Evolutionary conservation across 2,113 vertebrate genomes (phyloP), one percentile per base, ranked within the genome.

Genomic region (Takifugu flavidus): DNA sequence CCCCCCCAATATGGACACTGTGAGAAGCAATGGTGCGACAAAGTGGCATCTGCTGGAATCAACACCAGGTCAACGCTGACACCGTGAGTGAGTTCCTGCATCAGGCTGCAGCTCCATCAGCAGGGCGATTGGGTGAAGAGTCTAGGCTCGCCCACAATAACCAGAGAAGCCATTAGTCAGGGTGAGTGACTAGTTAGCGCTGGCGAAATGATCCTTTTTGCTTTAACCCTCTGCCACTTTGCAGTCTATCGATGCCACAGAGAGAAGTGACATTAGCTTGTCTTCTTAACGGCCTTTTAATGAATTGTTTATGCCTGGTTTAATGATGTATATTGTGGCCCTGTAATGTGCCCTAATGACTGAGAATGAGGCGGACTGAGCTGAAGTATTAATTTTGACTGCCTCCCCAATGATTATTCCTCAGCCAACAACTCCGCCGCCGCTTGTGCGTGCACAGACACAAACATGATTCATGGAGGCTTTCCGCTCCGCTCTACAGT

Each of bases 301-400:
- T 91, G 83, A 89, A 89, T 89, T 90, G 88, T 89, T 91, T 89
- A 88, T 89, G 89, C 86, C 84, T 82, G 76, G 78, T 87, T 90
- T 88, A 89, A 90, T 89, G 88, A 88, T 88, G 87, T 89, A 87
- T 87, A 87, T 85, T 85, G 85, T 86, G 81, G 86, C 83, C 85
- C 84, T 82, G 82, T 89, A 88, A 89, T 89, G 88, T 82, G 85
- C 85, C 86, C 89, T 88, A 87, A 90, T 88, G 87, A 86, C 70
- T 72, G 81, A 81, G 85, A 88, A 87, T 54, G 77, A 86, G 82
- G 78, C 73, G 62, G 83, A 77, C 75, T 83, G 67, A 49, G 79
- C 79, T 89, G 83, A 86, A 83, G 84, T 85, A 88, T 87, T 88
- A 80, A 88, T 89, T 89, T 89, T 81, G 76, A 76, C 79, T 82